Percentiles rank a stretch among this genome's conserved stretches.
These are phyloP conservation scores for Barypeithes pellucidus DNA, from an alignment of 2,888 invertebrate species.

Conservation along the genomic window DNA sequence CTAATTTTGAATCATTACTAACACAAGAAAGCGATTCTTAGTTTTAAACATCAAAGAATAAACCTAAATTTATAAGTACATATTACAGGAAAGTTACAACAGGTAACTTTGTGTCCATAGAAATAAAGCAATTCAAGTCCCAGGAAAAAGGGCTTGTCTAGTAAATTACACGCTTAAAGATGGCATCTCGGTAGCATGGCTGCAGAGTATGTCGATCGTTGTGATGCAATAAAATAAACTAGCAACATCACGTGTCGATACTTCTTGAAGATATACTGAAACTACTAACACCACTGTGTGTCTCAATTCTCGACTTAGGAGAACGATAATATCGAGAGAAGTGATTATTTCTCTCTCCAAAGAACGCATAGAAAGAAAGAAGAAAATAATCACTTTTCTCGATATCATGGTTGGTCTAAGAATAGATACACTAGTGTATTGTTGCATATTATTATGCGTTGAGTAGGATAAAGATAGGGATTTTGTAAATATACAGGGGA, in stretches of 20 bases:
- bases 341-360: too few relatives aligned
- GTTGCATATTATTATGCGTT: conserved; percentile 13
- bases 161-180: conserved; percentile 37
- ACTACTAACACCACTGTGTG: conserved; percentile 24
- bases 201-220: conserved; percentile 32
- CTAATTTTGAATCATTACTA: too few relatives aligned
- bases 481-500: not conserved
- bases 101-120: conserved; percentile 19
- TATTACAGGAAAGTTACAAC: not conserved
- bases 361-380: too few relatives aligned
- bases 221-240: conserved; percentile 36
- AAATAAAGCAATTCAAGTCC: conserved; percentile 24
- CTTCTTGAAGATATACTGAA: conserved; percentile 26
- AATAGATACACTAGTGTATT: too few relatives aligned
- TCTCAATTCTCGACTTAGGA: too few relatives aligned
- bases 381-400: too few relatives aligned
- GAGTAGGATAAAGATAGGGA: not conserved
- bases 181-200: conserved; percentile 36
- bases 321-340: too few relatives aligned
- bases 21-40: too few relatives aligned
- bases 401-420: too few relatives aligned
- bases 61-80: too few relatives aligned
- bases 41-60: too few relatives aligned
- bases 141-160: conserved; percentile 32
- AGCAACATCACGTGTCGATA: conserved; percentile 32